Evolutionary conservation across 2,797 vertebrate species (phyloP).

Genomic region (Poliocrania exsul): DNA sequence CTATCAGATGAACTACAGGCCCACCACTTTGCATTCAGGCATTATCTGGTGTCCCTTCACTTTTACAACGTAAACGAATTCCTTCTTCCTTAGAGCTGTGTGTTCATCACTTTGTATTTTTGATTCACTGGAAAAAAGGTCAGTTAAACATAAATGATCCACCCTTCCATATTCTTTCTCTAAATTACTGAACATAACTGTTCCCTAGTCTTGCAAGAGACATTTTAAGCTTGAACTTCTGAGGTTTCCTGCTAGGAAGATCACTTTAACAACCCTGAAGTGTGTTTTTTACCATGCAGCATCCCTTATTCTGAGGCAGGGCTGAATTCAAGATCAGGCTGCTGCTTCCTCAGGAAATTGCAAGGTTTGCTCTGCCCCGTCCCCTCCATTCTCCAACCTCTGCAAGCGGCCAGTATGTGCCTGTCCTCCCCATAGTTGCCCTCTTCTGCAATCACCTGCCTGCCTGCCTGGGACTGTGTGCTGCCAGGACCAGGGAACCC

Average conservation of each 20-base stretch:
- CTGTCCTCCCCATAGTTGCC: background rate
- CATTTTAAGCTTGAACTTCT: background rate
- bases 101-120: background rate
- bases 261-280: background rate
- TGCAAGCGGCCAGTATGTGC: fast-evolving
- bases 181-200: background rate
- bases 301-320: background rate
- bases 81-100: background rate
- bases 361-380: background rate
- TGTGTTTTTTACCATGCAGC: background rate
- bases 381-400: background rate
- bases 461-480: background rate
- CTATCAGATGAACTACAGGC: background rate
- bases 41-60: background rate
- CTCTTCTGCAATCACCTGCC: fast-evolving
- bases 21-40: background rate
- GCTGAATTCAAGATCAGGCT: background rate
- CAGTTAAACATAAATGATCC: background rate
- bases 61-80: background rate
- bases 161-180: background rate
- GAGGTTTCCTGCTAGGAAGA: background rate
- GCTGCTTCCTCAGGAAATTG: background rate
- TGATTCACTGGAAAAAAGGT: background rate
- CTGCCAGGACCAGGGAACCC: background rate
- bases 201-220: background rate